These are phyloP conservation scores for Ganaspis sp. DNA, from an alignment of 1,140 invertebrate species.

Conservation along the genomic window DNA sequence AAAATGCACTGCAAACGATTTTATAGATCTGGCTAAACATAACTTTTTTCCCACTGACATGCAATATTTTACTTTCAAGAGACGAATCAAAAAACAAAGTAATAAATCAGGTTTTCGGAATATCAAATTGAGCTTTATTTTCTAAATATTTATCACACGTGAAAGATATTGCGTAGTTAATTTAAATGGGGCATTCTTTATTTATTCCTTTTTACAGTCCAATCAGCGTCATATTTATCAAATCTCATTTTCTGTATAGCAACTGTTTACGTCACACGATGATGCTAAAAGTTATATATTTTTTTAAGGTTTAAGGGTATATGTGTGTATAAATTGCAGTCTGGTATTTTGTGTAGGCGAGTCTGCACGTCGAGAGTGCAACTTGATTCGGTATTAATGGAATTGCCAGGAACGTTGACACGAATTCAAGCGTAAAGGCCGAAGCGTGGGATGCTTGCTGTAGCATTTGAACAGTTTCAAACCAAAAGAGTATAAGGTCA, in stretches of 20 bases:
- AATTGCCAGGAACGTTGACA: slow-evolving; percentile 20
- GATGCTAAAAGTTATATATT: background rate
- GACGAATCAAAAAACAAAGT: too few species aligned
- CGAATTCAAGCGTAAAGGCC: slow-evolving; percentile 13
- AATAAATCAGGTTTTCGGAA: too few species aligned
- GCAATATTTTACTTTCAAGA: too few species aligned
- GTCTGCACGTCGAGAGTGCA: background rate
- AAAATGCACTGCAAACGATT: too few species aligned
- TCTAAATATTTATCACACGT: too few species aligned
- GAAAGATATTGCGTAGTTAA: too few species aligned
- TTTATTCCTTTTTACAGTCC: background rate
- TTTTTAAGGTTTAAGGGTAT: background rate
- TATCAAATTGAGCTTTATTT: too few species aligned
- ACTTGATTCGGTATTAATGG: slow-evolving; percentile 11
- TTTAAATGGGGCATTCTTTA: too few species aligned
- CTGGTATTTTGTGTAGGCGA: slow-evolving; percentile 8
- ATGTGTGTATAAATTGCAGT: background rate
- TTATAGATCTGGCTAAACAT: too few species aligned
- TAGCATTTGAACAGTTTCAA: background rate
- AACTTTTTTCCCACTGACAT: too few species aligned
- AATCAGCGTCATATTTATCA: background rate
- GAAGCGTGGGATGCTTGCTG: background rate
- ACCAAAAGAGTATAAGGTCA: slow-evolving; percentile 8
- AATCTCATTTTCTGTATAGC: background rate
- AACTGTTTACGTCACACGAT: background rate